Conservation (phyloP, 2,888 invertebrate species). For the Temnothorax ravouxi region DNA sequence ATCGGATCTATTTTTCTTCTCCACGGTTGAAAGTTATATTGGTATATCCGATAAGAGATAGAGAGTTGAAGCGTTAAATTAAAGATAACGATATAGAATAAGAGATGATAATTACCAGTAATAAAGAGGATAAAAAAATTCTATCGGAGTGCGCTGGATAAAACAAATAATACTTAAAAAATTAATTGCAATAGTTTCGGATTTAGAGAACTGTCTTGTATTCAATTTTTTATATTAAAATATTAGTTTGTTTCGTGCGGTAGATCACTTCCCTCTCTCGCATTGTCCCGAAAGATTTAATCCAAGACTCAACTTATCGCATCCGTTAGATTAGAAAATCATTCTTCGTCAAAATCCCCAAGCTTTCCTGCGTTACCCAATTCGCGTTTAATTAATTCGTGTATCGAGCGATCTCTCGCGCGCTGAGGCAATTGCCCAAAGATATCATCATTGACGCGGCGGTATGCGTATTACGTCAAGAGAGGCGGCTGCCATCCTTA, state of each 20-base stretch:
- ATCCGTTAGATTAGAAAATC: background rate
- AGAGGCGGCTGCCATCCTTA: slow-evolving; percentile 28
- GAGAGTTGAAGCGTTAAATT: background rate
- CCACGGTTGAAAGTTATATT: background rate
- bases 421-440: slow-evolving; percentile 32
- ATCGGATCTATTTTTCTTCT: slow-evolving; percentile 11
- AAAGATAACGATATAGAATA: background rate
- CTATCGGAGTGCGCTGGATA: too few species aligned
- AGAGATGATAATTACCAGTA: background rate
- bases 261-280: background rate
- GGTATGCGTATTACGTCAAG: slow-evolving; percentile 42
- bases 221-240: background rate
- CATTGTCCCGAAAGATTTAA: background rate
- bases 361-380: slow-evolving; percentile 11
- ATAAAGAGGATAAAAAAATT: background rate
- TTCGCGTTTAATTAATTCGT: slow-evolving; percentile 31
- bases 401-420: slow-evolving; percentile 14
- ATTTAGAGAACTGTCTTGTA: background rate
- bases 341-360: background rate
- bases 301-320: background rate
- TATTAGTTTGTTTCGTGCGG: background rate
- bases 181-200: background rate
- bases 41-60: background rate
- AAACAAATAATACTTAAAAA: background rate
- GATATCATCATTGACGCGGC: slow-evolving; percentile 38